phyloP scores from a whole-genome alignment of 2,113 vertebrate species.

The Stigmatopora argus region DNA sequence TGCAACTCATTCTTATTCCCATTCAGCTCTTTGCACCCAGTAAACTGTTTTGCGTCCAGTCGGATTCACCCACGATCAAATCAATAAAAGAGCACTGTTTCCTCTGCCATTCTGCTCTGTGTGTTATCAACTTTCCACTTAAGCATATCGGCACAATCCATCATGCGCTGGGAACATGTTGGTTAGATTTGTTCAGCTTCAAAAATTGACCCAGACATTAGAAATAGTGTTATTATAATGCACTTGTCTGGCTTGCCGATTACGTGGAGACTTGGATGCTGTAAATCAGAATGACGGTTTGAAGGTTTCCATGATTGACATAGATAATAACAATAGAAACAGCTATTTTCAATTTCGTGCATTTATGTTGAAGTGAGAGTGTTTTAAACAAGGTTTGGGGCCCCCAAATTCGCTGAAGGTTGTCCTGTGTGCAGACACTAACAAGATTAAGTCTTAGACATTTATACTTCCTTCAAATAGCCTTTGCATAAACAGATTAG shows the following conservation, averaged over 20 bases:
- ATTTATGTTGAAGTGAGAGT: neutral
- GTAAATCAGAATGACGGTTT: no score
- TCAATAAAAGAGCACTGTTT: neutral
- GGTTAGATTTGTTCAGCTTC: no score
- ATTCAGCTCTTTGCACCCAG: neutral
- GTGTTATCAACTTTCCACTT: neutral
- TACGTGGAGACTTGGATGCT: no score
- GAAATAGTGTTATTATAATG: no score
- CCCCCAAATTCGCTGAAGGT: neutral
- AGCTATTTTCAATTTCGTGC: neutral
- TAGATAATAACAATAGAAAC: neutral
- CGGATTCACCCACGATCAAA: neutral
- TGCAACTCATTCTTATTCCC: neutral
- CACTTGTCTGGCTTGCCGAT: no score
- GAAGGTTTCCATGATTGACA: neutral
- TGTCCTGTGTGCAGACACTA: slow-evolving; percentile 23
- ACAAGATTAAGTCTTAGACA: slow-evolving; percentile 32
- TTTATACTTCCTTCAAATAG: slow-evolving; percentile 12
- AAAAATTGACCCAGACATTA: no score
- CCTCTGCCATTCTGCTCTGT: neutral
- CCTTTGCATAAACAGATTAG: slow-evolving; percentile 3
- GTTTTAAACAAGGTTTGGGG: neutral
- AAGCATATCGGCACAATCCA: no score
- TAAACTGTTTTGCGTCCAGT: neutral
- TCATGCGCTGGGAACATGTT: no score